Evolutionary conservation across 2,888 invertebrate genomes (phyloP).

Genomic region (Rhimphoctona megacephalus): DNA sequence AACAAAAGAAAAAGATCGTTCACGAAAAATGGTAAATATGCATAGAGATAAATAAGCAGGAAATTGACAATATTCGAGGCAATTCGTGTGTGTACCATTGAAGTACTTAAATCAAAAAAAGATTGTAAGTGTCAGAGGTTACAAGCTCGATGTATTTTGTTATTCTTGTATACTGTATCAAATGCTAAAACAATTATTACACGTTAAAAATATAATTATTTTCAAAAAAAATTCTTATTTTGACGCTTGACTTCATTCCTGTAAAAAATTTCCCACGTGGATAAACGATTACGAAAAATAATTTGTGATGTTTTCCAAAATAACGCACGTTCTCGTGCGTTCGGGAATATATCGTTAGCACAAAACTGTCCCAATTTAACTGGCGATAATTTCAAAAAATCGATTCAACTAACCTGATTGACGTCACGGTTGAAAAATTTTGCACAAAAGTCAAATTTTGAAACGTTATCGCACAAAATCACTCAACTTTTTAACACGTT

Average conservation of each 20-base stretch:
- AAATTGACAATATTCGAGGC: conserved; percentile 51
- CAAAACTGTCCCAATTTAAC: not conserved
- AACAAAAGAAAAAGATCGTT: not conserved
- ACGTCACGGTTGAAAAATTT: not conserved
- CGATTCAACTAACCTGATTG: not conserved
- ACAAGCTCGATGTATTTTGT: conserved; percentile 64
- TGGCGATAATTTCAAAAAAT: not conserved
- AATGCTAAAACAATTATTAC: conserved; percentile 27
- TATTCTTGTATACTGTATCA: conserved; percentile 48
- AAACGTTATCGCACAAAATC: not conserved
- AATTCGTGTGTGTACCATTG: conserved; percentile 58
- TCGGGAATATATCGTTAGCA: not conserved
- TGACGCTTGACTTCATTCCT: not conserved
- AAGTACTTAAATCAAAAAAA: conserved; percentile 67
- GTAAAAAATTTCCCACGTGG: not conserved
- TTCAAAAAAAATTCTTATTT: not conserved
- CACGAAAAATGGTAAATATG: not conserved
- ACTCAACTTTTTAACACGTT: not conserved
- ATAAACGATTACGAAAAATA: not conserved
- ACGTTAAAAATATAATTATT: conserved; percentile 12
- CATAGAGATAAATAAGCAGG: conserved; percentile 3
- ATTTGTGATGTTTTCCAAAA: no score
- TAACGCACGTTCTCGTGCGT: no score
- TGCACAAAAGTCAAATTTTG: not conserved
- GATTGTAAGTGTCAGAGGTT: conserved; percentile 64